Conservation (phyloP, 2,797 vertebrate species). For the Coreius guichenoti region DNA sequence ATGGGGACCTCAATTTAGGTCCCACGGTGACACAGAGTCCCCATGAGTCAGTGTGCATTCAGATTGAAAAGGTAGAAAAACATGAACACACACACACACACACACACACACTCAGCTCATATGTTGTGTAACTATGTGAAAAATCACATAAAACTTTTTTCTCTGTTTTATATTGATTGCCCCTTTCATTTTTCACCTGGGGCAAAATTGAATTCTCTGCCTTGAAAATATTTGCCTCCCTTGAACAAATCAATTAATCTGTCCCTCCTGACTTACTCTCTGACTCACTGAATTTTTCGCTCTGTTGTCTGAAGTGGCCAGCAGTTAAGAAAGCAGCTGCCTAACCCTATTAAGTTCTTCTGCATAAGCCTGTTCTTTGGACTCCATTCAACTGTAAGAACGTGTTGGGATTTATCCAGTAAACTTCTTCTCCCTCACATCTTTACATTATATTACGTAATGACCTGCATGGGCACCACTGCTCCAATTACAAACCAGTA, state of each 20-base stretch:
- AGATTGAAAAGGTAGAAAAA: too few relatives aligned
- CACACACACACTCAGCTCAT: neutral
- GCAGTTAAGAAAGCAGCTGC: constrained; percentile 33
- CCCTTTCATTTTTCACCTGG: constrained; percentile 20
- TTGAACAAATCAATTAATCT: constrained; percentile 32
- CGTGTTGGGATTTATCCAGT: constrained; percentile 38
- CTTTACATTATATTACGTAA: constrained; percentile 36
- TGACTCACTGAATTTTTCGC: constrained; percentile 15
- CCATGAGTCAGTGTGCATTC: too few relatives aligned
- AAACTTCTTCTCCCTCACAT: constrained; percentile 21
- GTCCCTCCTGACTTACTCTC: constrained; percentile 27
- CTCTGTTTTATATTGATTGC: constrained; percentile 32
- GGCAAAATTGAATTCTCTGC: constrained; percentile 17
- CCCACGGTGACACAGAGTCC: too few relatives aligned
- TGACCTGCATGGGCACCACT: neutral
- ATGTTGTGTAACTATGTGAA: constrained; percentile 18
- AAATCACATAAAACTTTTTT: constrained; percentile 27
- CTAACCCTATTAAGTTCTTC: constrained; percentile 50
- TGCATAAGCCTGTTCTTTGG: constrained; percentile 40
- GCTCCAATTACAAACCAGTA: neutral
- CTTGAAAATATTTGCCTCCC: constrained; percentile 37
- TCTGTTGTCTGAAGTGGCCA: constrained; percentile 27
- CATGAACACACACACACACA: neutral
- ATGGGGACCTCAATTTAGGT: too few relatives aligned
- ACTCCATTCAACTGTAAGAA: constrained; percentile 34